Base-by-base conservation (phyloP, 2,888 invertebrate species). In the Mythimna loreyi region DNA sequence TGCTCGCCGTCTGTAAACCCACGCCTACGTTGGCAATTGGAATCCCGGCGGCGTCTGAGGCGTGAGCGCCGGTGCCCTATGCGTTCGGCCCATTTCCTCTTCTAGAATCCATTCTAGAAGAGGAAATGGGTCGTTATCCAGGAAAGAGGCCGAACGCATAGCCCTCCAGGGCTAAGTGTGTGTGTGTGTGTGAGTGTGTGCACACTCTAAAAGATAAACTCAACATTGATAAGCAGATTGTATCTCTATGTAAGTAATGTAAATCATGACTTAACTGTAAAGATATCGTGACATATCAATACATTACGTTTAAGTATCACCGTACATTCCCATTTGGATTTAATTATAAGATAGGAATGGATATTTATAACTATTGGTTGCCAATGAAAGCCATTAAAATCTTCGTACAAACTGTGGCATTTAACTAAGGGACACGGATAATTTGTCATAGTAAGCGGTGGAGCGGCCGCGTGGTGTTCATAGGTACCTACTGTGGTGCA, bases 381-480 rank as follows among this genome's bases (percentile, higher is more conserved):
- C 63, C 45, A 23, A 11, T 64, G 9, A 33, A 55, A 47, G 21
- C 23, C 73, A 40, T 47, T 53, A 21, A 19, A 30, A 40, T 64
- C n/a, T 40, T 73, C 2, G 40, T 25, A 61, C 50, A 55, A 53
- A 64, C 64, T 53, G 53, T 16, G 19, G 45, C 25, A 72, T 33
- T 33, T 25, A 56, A 36, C 19, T 50, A 13, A 9, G 2, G 33
- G 47, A 50, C 21, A n/a, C 3, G 21, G 1, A 36, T 28, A 56
- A 66, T 71, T 74, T 74, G 74, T 65, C 53, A 47, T 25, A 5
- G 36, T 53, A 47, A 45, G 30, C n/a, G n/a, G 16, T 40, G 3
- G 7, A 55, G 13, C 21, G 13, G 5, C 36, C 36, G 45, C 36
- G 45, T 62, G 50, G 36, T 25, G 70, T n/a, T 33, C 13, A 21